Percentiles rank a stretch among this genome's conserved stretches.
Conservation (phyloP, 2,888 invertebrate species). For the Drosophila macrothrix region DNA sequence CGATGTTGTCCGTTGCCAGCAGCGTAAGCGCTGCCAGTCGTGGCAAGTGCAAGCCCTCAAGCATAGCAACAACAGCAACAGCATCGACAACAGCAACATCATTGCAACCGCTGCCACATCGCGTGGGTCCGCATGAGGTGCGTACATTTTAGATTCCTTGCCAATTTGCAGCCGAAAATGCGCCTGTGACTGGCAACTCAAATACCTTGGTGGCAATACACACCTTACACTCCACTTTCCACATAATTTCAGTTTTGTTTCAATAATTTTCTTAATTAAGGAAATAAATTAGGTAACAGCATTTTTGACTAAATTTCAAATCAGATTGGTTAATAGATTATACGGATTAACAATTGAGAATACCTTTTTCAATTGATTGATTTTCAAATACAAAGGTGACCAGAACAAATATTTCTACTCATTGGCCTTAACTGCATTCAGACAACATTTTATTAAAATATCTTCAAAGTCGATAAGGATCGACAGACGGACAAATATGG, state of each 20-base stretch:
- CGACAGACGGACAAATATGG: not conserved
- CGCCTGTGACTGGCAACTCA: conserved; percentile 6
- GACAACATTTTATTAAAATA: not conserved
- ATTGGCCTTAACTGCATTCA: not conserved
- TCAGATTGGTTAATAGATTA: not conserved
- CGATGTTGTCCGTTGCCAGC: conserved; percentile 76
- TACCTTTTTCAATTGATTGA: not conserved
- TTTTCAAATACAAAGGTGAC: not conserved
- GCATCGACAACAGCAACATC: conserved; percentile 21
- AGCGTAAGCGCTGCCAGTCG: conserved; percentile 66
- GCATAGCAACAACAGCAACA: conserved; percentile 33
- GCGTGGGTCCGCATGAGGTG: conserved; percentile 68
- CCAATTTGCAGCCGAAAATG: not conserved
- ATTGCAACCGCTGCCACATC: conserved; percentile 45
- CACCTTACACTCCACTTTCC: not conserved
- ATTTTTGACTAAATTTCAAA: not conserved
- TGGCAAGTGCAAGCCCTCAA: conserved; percentile 66
- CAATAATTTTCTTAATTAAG: not conserved
- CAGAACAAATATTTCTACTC: too few relatives aligned
- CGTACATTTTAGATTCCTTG: conserved; percentile 42
- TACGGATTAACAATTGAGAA: not conserved
- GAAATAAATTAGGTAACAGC: not conserved
- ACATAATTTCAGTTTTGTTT: conserved; percentile 4
- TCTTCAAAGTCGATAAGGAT: not conserved
- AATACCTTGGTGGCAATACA: conserved; percentile 2